These are phyloP conservation scores for Tetramorium simillimum DNA, from an alignment of 1,140 invertebrate genomes.

Conservation along the genomic window DNA sequence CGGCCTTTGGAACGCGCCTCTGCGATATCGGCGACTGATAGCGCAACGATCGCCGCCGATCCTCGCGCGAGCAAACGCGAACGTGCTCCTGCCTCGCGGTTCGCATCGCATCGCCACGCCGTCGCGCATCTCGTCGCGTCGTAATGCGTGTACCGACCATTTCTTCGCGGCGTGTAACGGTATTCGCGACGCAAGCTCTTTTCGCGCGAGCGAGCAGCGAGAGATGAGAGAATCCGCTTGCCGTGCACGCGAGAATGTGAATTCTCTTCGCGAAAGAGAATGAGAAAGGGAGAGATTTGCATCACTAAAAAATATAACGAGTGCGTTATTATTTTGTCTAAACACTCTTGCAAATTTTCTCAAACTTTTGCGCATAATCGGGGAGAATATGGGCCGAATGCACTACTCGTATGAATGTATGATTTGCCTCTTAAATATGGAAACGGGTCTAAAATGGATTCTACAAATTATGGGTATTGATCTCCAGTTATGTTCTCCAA, in stretches of 20 bases:
- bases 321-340: background rate
- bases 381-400: background rate
- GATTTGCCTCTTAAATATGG: background rate
- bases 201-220: slow-evolving; percentile 42
- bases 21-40: slow-evolving; percentile 39
- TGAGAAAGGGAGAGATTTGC: background rate
- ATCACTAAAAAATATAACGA: background rate
- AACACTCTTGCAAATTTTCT: background rate
- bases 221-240: slow-evolving; percentile 31
- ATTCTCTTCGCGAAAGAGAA: background rate
- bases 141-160: slow-evolving; percentile 34
- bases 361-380: background rate
- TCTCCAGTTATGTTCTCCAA: background rate
- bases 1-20: slow-evolving; percentile 43
- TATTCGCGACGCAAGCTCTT: slow-evolving; percentile 23
- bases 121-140: background rate
- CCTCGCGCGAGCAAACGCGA: slow-evolving; percentile 9
- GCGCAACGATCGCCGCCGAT: background rate
- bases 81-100: background rate
- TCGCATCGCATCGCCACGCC: background rate
- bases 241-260: background rate
- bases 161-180: slow-evolving; percentile 39
- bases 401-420: too few relatives aligned
- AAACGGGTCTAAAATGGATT: background rate
- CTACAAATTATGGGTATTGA: background rate